These are phyloP conservation scores for Mylabris sibirica DNA, from an alignment of 2,888 invertebrate genomes.

Conservation along the genomic window DNA sequence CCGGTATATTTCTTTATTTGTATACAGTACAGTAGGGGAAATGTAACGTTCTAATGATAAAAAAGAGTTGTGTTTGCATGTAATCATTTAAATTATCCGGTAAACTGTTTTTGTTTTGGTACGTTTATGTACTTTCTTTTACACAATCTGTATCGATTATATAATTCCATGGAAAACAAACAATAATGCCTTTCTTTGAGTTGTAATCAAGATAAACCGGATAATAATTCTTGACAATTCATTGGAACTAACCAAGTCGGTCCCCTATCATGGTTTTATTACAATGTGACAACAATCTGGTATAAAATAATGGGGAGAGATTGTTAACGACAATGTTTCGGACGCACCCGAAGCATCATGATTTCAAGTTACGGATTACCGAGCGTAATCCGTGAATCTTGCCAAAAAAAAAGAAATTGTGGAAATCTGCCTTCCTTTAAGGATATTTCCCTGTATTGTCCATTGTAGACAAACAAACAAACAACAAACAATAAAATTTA, in stretches of 20 bases:
- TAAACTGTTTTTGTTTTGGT: neutral
- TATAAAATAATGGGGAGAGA: neutral
- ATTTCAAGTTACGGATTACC: slow-evolving; percentile 20
- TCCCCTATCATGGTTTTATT: neutral
- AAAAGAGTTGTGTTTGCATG: neutral
- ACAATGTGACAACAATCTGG: neutral
- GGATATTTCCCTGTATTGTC: neutral
- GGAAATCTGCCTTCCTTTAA: neutral
- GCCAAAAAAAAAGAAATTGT: slow-evolving; percentile 4
- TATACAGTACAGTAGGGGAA: too few species aligned
- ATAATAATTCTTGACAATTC: neutral
- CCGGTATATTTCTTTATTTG: too few species aligned
- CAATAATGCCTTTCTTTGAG: neutral
- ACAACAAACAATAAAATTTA: slow-evolving; percentile 40
- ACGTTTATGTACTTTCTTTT: neutral
- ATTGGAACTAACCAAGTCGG: neutral
- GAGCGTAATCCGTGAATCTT: slow-evolving; percentile 19
- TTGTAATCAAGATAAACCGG: neutral
- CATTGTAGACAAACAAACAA: slow-evolving; percentile 25
- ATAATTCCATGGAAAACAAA: neutral
- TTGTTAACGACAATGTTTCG: neutral
- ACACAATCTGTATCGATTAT: slow-evolving; percentile 3
- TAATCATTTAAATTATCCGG: neutral
- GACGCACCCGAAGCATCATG: neutral
- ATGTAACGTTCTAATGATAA: neutral